phyloP scores from a whole-genome alignment of 2,797 vertebrate genomes.

The Dicrostonyx torquatus region DNA sequence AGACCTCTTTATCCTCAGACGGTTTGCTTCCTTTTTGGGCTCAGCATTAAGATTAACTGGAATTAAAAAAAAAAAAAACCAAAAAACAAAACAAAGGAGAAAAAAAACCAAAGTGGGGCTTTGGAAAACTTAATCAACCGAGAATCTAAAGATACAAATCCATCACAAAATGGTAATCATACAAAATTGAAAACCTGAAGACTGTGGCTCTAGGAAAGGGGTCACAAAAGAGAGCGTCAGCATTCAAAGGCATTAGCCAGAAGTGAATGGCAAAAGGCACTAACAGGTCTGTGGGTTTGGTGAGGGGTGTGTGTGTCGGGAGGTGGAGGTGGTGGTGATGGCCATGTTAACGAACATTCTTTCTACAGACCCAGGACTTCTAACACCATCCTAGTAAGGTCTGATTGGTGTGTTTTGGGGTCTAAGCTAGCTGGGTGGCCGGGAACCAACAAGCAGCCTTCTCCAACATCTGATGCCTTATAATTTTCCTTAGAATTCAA shows the following conservation, averaged over 20 bases:
- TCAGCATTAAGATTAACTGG: background rate
- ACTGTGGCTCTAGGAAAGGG: background rate
- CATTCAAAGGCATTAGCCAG: background rate
- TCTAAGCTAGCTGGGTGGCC: no score
- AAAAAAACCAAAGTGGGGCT: conserved; percentile 33
- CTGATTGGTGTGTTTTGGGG: background rate
- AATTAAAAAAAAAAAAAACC: background rate
- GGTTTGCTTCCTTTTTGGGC: conserved; percentile 48
- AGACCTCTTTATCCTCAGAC: background rate
- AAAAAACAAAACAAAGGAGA: background rate
- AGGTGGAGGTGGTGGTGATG: background rate
- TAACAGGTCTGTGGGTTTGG: background rate
- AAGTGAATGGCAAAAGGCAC: background rate
- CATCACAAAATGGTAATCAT: background rate
- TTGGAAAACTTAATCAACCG: conserved; percentile 39
- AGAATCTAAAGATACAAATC: conserved; percentile 20
- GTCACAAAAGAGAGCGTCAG: background rate
- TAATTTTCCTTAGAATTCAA: background rate
- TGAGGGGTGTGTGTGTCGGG: background rate
- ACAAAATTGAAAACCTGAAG: background rate
- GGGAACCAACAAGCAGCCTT: no score
- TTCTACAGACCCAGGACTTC: conserved; percentile 12
- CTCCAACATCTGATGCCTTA: background rate
- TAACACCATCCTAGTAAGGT: background rate
- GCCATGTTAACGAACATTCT: background rate